Percentiles rank a stretch among this genome's conserved stretches.
Conservation (phyloP, 37 sponge, comb jelly and placozoan genomes). For the Hormiphora californensis region DNA sequence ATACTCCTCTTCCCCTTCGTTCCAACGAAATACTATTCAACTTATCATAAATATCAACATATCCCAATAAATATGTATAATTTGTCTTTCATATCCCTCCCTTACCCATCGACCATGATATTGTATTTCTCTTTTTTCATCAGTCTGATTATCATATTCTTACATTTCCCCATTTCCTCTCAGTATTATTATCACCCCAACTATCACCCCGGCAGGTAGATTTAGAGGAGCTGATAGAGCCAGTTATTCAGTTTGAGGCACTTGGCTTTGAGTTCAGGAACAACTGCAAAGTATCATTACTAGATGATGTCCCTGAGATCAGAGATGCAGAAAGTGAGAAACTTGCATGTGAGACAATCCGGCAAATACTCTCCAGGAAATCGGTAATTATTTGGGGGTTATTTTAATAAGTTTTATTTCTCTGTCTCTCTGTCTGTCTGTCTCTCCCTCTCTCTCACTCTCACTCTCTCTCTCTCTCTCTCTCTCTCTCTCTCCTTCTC, state of each 20-base stretch:
- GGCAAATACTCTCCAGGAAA: not conserved
- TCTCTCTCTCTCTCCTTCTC: not conserved
- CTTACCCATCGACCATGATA: too few species aligned
- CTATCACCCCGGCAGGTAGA: not conserved
- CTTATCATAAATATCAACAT: too few species aligned
- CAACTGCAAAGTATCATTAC: not conserved
- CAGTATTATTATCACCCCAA: too few species aligned
- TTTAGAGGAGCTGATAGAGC: not conserved
- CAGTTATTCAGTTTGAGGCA: not conserved
- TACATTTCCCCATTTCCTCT: too few species aligned
- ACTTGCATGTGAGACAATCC: not conserved
- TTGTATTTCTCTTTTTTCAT: too few species aligned
- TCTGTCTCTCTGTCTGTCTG: not conserved
- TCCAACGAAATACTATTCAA: too few species aligned
- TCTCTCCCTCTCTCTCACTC: not conserved
- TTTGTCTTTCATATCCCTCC: too few species aligned
- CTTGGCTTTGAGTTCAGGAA: not conserved
- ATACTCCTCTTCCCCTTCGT: too few species aligned
- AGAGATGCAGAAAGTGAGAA: slow-evolving; percentile 2
- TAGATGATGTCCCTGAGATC: not conserved
- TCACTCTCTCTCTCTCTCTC: not conserved
- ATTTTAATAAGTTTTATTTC: not conserved
- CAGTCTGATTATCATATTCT: too few species aligned
- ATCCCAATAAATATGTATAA: too few species aligned
- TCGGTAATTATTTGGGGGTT: not conserved